phyloP scores from a whole-genome alignment of 2,888 invertebrate species.

The Laothoe populi region DNA sequence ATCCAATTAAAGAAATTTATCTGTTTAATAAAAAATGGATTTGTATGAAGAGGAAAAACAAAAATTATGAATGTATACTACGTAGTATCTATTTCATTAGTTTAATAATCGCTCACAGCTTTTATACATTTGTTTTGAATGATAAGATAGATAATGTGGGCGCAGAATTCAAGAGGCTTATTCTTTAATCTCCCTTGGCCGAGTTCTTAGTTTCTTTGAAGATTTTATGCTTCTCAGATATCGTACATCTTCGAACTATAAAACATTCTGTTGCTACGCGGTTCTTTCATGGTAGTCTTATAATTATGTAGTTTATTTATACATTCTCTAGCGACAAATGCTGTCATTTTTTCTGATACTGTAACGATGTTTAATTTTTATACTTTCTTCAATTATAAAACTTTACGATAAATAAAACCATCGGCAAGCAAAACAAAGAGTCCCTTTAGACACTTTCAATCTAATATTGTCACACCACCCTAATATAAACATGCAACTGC shows the following conservation, averaged over 20 bases:
- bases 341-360: not conserved
- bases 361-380: too few relatives aligned
- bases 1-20: too few relatives aligned
- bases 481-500: too few relatives aligned
- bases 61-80: too few relatives aligned
- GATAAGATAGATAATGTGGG: not conserved
- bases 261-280: constrained; percentile 1
- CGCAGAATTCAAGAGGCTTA: not conserved
- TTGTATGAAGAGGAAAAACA: too few relatives aligned
- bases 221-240: not conserved
- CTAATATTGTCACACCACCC: too few relatives aligned
- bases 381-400: too few relatives aligned
- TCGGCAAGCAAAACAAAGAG: too few relatives aligned
- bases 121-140: not conserved
- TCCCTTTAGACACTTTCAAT: too few relatives aligned
- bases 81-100: too few relatives aligned
- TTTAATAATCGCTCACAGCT: not conserved
- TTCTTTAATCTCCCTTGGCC: not conserved
- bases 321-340: not conserved
- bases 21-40: too few relatives aligned
- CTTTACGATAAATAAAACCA: too few relatives aligned
- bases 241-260: not conserved
- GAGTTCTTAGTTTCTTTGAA: constrained; percentile 3
- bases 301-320: constrained; percentile 2
- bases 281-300: not conserved